phyloP scores from a whole-genome alignment of 2,113 vertebrate genomes.

The Nematolebias whitei region DNA sequence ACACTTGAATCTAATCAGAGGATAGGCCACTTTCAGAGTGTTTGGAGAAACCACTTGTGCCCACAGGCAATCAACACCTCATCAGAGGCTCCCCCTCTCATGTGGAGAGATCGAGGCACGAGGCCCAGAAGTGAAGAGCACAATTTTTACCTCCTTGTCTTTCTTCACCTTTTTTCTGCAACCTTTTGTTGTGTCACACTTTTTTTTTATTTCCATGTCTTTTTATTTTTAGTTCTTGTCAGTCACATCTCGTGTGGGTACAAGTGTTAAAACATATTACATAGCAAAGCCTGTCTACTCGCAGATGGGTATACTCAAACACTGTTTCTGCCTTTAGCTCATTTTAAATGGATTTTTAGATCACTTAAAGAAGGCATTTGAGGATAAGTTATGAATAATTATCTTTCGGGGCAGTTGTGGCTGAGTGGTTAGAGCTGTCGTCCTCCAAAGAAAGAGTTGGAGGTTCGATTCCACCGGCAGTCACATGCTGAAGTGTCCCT shows the following conservation, averaged over 20 bases:
- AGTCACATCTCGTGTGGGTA: neutral
- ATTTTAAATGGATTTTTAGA: too few species aligned
- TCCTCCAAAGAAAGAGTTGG: too few species aligned
- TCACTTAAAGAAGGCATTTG: neutral
- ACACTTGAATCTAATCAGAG: slow-evolving; percentile 76
- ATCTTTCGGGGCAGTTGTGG: too few species aligned
- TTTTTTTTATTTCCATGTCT: neutral
- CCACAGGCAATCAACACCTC: slow-evolving; percentile 80
- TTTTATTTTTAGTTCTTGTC: neutral
- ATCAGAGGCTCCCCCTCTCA: slow-evolving; percentile 67
- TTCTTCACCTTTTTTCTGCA: slow-evolving; percentile 13
- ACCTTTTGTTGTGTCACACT: slow-evolving; percentile 19
- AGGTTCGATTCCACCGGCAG: too few species aligned
- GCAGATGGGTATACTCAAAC: neutral
- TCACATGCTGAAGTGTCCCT: too few species aligned
- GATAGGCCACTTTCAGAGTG: slow-evolving; percentile 71
- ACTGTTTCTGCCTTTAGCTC: too few species aligned
- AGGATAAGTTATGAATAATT: neutral
- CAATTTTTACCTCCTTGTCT: slow-evolving; percentile 62
- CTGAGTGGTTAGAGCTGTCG: too few species aligned
- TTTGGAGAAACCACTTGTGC: slow-evolving; percentile 75
- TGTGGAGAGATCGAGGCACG: slow-evolving; percentile 58
- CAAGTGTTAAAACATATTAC: neutral
- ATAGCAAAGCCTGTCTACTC: neutral
- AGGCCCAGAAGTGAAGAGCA: slow-evolving; percentile 54